Percentiles rank a stretch among this genome's conserved stretches.
Conservation (phyloP, 2,113 vertebrate genomes). For the Arenaria interpres region DNA sequence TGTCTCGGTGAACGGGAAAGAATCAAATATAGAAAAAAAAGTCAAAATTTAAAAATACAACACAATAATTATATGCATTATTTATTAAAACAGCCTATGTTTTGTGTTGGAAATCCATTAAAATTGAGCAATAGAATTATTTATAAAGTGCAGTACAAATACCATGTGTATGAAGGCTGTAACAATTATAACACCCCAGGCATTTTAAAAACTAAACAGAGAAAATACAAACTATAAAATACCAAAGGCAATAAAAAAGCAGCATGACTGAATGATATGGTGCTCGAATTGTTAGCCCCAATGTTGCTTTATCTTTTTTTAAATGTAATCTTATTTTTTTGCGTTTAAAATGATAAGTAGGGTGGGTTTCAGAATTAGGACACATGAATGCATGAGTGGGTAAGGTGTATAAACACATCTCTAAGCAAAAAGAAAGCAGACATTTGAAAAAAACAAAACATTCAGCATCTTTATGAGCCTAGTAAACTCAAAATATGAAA, state of each 20-base stretch:
- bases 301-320: neutral
- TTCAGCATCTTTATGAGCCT: neutral
- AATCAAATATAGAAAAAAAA: neutral
- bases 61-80: neutral
- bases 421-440: neutral
- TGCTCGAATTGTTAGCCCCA: neutral
- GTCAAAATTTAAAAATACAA: neutral
- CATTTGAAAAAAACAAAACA: neutral
- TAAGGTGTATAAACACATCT: neutral
- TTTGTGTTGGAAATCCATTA: neutral
- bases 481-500: neutral
- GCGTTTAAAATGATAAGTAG: neutral
- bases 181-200: neutral
- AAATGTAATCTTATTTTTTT: neutral
- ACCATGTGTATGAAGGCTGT: neutral
- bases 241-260: constrained; percentile 3
- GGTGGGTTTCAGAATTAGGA: constrained; percentile 21
- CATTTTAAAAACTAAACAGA: constrained; percentile 5
- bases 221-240: constrained; percentile 2
- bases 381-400: neutral
- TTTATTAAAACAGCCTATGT: neutral
- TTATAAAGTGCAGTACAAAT: neutral
- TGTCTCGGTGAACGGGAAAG: neutral
- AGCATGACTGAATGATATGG: neutral
- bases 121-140: neutral